phyloP scores from a whole-genome alignment of 2,797 vertebrate species.

The Pachyuromys duprasi region DNA sequence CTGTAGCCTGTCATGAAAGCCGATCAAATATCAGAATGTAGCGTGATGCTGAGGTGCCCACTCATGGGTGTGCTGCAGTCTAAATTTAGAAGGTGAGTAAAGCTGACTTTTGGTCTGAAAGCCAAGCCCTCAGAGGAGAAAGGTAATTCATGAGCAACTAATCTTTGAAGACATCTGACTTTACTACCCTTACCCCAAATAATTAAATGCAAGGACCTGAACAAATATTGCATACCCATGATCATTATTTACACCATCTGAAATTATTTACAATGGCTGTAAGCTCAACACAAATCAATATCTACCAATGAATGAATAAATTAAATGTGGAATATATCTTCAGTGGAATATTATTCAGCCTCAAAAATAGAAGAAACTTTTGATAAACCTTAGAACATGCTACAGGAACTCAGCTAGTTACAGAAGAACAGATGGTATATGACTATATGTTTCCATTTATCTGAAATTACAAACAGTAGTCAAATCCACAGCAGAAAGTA shows the following conservation, averaged over 20 bases:
- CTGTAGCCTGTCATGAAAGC: neutral
- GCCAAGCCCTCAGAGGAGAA: neutral
- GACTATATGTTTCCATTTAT: neutral
- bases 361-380: neutral
- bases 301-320: neutral
- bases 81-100: constrained; percentile 76
- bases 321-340: neutral
- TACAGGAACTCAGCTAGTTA: neutral
- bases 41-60: neutral
- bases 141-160: constrained; percentile 63
- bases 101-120: constrained; percentile 49
- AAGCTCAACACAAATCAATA: neutral
- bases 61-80: neutral
- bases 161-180: constrained; percentile 60
- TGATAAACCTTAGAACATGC: neutral
- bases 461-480: neutral
- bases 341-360: neutral
- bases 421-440: neutral
- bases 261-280: neutral
- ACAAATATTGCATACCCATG: neutral
- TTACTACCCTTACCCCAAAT: neutral
- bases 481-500: neutral
- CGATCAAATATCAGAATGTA: constrained; percentile 61
- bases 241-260: neutral
- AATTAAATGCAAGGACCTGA: neutral